These are phyloP conservation scores for Penaeus chinensis DNA, from an alignment of 1,140 invertebrate species.

Conservation along the genomic window DNA sequence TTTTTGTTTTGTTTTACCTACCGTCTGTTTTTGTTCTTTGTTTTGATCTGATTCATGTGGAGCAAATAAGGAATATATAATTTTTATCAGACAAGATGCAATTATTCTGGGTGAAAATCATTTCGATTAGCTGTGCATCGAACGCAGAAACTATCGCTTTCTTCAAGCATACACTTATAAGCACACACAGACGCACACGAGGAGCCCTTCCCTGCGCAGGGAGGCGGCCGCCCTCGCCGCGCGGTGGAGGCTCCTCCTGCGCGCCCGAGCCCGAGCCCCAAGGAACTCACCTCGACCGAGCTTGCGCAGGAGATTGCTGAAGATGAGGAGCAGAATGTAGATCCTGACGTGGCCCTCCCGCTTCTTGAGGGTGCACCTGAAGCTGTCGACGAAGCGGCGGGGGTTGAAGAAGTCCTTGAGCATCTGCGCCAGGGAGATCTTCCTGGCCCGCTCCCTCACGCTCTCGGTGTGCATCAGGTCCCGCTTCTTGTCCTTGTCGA, in stretches of 20 bases:
- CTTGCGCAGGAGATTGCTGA: conserved; percentile 56
- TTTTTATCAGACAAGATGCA: too few species aligned
- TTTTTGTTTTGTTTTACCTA: too few species aligned
- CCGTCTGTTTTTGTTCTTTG: too few species aligned
- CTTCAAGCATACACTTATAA: too few species aligned
- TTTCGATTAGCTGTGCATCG: too few species aligned
- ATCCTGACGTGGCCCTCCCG: conserved; percentile 55
- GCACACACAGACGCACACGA: too few species aligned
- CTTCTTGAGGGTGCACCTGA: conserved; percentile 59
- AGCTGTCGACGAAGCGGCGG: conserved; percentile 57
- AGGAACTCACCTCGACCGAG: conserved; percentile 59
- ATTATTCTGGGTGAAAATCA: too few species aligned
- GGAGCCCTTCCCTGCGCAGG: too few species aligned
- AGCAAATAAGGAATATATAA: too few species aligned
- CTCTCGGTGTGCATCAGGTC: conserved; percentile 53
- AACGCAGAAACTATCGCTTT: too few species aligned
- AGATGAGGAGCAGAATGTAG: conserved; percentile 59
- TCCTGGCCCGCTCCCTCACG: conserved; percentile 40
- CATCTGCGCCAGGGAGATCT: conserved; percentile 57
- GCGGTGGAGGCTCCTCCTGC: not conserved
- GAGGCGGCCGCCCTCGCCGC: not conserved
- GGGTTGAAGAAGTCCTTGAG: conserved; percentile 62
- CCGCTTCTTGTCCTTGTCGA: conserved; percentile 50
- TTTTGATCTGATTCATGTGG: too few species aligned
- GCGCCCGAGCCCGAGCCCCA: not conserved